Base-by-base conservation (phyloP, 2,888 invertebrate species). In the Patella ulyssiponensis region DNA sequence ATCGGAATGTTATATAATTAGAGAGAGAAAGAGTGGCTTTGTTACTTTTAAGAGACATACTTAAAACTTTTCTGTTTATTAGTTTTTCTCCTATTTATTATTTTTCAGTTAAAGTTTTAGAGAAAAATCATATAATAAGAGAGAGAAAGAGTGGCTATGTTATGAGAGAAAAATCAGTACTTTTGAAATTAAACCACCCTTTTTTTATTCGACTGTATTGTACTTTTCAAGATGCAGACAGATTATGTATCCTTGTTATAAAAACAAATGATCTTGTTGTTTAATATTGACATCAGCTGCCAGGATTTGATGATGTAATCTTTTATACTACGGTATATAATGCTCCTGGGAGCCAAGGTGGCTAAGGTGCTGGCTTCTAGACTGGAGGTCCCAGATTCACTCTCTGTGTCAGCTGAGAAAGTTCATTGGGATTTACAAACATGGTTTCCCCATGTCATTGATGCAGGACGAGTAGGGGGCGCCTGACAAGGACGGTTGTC, bases 141-240 rank as follows among this genome's bases (percentile, higher is more conserved):
- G 98, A 99, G 92, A 96, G 96, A 92, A 99, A 99, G 93, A 95
- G 95, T 87, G 96, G 96, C 90, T 97, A 97, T 92, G 96, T 99
- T 79, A 95, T 95, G 91, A 94, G 98, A 71, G 99, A 99, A 92
- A 98, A 97, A 91, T 97, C 98, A 90, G 96, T 97, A 51, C 93
- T 99, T 91, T 96, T 96, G 91, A 96, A 95, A 85, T 94, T 95
- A 82, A 91, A 91, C 75, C 94, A 95, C 86, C 96, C 96, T 81
- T 98, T 96, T 92, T 97, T 99, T 92, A 97, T 98, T 76, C 95
- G 96, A 91, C 94, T 99, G 79, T 97, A 95, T 92, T 98, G 96
- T 93, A 98, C 99, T 79, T 99, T 99, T 93, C 99, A 99, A 93
- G 98, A 99, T 91, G 91, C 94, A 53, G 95, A 96, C 87, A 94